phyloP scores from a whole-genome alignment of 2,888 invertebrate species.

The Agapostemon virescens region DNA sequence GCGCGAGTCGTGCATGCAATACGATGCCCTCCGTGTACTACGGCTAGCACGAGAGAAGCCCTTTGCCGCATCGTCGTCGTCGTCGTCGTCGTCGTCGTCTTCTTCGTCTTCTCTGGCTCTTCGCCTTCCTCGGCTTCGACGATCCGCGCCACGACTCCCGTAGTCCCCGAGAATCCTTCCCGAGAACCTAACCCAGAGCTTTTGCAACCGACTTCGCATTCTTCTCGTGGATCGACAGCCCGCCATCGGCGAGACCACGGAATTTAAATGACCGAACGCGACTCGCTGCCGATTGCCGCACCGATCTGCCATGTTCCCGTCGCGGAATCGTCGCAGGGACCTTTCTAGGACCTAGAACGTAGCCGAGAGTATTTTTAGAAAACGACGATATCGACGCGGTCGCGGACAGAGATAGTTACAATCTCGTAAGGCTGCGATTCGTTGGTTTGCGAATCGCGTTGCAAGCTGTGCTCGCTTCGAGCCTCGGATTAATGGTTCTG shows the following conservation, averaged over 20 bases:
- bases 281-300: constrained; percentile 2
- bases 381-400: background rate
- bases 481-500: background rate
- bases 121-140: constrained; percentile 46
- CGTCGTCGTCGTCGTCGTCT: no score
- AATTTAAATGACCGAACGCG: constrained; percentile 46
- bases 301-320: background rate
- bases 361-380: background rate
- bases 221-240: constrained; percentile 45
- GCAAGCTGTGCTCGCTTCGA: background rate
- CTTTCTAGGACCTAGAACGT: background rate
- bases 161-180: constrained; percentile 45
- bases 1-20: constrained; percentile 75
- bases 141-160: constrained; percentile 19
- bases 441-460: background rate
- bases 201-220: constrained; percentile 59
- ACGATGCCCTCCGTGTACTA: constrained; percentile 72
- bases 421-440: background rate
- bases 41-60: constrained; percentile 66
- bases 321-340: background rate
- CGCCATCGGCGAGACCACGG: constrained; percentile 48
- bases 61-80: constrained; percentile 49
- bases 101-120: constrained; percentile 32
- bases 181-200: constrained; percentile 56
- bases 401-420: background rate